These are phyloP conservation scores for Perithous albicinctus DNA, from an alignment of 2,888 invertebrate species.

Conservation along the genomic window DNA sequence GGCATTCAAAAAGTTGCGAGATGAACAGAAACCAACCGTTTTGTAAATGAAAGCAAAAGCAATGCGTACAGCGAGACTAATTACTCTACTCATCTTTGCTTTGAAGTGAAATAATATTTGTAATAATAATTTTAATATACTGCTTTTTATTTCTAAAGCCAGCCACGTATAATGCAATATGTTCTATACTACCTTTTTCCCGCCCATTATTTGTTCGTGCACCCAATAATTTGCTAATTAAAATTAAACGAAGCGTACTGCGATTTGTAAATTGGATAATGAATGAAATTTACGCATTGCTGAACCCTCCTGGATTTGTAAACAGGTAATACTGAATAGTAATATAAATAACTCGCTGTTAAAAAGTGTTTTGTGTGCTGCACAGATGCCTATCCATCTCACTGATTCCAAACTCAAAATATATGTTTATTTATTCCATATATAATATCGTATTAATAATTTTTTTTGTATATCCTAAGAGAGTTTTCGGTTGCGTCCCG, in stretches of 20 bases:
- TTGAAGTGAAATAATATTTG: neutral
- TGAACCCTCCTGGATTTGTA: neutral
- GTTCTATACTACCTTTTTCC: neutral
- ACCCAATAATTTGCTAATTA: constrained; percentile 1
- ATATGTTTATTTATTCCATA: too few relatives aligned
- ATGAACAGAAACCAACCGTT: too few relatives aligned
- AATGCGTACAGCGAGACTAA: too few relatives aligned
- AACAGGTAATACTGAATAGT: neutral
- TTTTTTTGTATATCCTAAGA: too few relatives aligned
- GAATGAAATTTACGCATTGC: neutral
- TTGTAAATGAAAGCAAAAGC: too few relatives aligned
- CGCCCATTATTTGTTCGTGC: neutral
- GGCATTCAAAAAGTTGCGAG: too few relatives aligned
- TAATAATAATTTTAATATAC: neutral
- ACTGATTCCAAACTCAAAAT: too few relatives aligned
- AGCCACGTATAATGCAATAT: neutral
- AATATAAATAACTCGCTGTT: neutral
- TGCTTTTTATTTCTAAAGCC: neutral
- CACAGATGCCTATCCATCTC: too few relatives aligned
- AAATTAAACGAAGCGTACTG: constrained; percentile 1
- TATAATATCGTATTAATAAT: too few relatives aligned
- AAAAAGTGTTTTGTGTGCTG: neutral
- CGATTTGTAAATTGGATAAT: neutral
- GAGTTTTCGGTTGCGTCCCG: too few relatives aligned
- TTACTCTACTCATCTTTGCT: too few relatives aligned